These are phyloP conservation scores for Digitonthophagus gazella DNA, from an alignment of 2,888 invertebrate species.

Conservation along the genomic window DNA sequence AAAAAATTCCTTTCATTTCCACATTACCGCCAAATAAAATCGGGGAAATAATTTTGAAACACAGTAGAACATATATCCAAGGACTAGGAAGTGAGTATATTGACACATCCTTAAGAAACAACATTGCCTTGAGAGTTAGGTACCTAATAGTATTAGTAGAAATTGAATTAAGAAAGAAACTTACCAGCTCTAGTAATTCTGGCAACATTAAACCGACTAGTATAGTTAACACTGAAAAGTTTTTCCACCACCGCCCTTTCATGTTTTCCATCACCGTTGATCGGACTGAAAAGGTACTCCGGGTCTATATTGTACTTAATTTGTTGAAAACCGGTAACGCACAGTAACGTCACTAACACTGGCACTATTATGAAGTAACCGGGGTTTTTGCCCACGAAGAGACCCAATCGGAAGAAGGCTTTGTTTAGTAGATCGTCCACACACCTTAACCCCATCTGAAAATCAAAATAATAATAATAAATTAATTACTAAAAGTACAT, in stretches of 20 bases:
- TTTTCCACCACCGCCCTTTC: constrained; percentile 81
- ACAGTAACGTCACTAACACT: constrained; percentile 74
- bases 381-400: constrained; percentile 75
- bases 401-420: constrained; percentile 78
- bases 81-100: too few relatives aligned
- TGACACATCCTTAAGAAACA: too few relatives aligned
- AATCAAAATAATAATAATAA: constrained; percentile 33
- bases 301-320: constrained; percentile 89
- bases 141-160: not conserved
- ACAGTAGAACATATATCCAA: too few relatives aligned
- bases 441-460: constrained; percentile 73
- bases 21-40: too few relatives aligned
- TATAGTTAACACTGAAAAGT: constrained; percentile 85
- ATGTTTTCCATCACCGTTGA: constrained; percentile 79
- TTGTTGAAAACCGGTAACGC: constrained; percentile 84
- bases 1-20: too few relatives aligned
- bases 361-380: constrained; percentile 88
- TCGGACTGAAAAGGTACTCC: constrained; percentile 88
- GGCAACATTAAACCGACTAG: constrained; percentile 79
- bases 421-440: constrained; percentile 78
- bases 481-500: not conserved
- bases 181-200: constrained; percentile 84
- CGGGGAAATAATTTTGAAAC: too few relatives aligned
- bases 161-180: constrained; percentile 33
- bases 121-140: too few relatives aligned